Conservation (phyloP, 2,888 invertebrate species). For the Thyatira batis region DNA sequence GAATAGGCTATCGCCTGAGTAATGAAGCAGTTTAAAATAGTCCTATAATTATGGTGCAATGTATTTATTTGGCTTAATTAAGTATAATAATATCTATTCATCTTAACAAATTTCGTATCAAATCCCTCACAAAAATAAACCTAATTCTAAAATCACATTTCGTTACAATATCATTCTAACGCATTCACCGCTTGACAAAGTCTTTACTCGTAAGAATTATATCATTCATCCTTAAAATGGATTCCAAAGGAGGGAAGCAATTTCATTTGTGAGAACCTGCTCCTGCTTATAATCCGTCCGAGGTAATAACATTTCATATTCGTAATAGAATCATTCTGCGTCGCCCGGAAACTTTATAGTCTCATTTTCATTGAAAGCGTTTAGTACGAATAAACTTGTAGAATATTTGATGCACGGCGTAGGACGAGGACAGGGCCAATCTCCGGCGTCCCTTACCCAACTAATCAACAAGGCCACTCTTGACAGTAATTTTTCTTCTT, state of each 20-base stretch:
- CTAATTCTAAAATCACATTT: conserved; percentile 1
- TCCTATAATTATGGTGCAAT: no score
- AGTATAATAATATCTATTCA: not conserved
- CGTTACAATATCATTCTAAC: conserved; percentile 47
- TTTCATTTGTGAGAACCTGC: conserved; percentile 81
- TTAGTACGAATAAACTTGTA: conserved; percentile 80
- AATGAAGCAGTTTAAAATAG: no score
- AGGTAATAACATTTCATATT: conserved; percentile 83
- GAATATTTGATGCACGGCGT: conserved; percentile 75
- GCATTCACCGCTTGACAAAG: conserved; percentile 69
- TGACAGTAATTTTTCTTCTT: conserved; percentile 47
- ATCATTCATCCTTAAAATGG: conserved; percentile 80
- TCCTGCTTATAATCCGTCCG: conserved; percentile 81
- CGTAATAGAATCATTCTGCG: conserved; percentile 82
- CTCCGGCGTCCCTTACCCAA: conserved; percentile 59
- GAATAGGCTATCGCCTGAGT: no score
- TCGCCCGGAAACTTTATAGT: conserved; percentile 80
- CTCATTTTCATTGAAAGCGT: conserved; percentile 81
- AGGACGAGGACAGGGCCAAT: conserved; percentile 59
- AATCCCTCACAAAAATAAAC: not conserved
- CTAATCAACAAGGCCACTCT: conserved; percentile 56
- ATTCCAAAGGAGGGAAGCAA: conserved; percentile 80
- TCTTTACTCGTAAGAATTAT: conserved; percentile 79
- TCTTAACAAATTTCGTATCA: not conserved
- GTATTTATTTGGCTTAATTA: no score